Conservation (phyloP, 2,888 invertebrate species). For the Phlogophora meticulosa region DNA sequence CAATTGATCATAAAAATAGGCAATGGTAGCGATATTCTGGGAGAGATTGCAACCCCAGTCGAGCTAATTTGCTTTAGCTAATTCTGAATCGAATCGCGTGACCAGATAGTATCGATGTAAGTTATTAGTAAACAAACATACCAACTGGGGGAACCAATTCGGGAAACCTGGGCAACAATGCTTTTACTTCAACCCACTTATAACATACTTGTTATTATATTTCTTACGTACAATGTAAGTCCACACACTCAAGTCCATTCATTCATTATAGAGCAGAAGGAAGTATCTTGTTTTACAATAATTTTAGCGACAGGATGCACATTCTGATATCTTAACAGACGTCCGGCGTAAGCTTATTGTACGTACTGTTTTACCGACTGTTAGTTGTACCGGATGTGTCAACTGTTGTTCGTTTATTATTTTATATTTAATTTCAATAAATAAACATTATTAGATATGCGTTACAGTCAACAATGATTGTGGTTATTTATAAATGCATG, state of each 20-base stretch:
- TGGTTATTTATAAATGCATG: slow-evolving; percentile 47
- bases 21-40: slow-evolving; percentile 2
- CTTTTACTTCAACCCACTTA: slow-evolving; percentile 26
- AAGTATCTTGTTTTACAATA: slow-evolving; percentile 78
- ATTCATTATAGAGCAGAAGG: slow-evolving; percentile 61
- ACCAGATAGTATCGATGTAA: slow-evolving; percentile 60
- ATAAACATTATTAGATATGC: slow-evolving; percentile 47
- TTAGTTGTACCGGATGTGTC: slow-evolving; percentile 44
- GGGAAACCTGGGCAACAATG: slow-evolving; percentile 10
- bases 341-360: slow-evolving; percentile 70
- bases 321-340: slow-evolving; percentile 78
- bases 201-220: not conserved
- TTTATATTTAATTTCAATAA: slow-evolving; percentile 41
- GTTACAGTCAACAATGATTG: slow-evolving; percentile 43
- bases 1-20: not conserved
- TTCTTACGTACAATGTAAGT: not conserved
- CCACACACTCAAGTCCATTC: not conserved
- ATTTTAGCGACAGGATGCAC: slow-evolving; percentile 78
- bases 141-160: slow-evolving; percentile 32
- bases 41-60: slow-evolving; percentile 6
- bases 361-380: slow-evolving; percentile 48
- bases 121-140: slow-evolving; percentile 62
- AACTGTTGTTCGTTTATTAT: slow-evolving; percentile 34
- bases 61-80: slow-evolving; percentile 26
- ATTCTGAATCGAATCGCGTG: slow-evolving; percentile 66